Evolutionary conservation across 2,797 vertebrate species (phyloP), one percentile per base, ranked within the genome.

Genomic region (Rhabdomys pumilio): DNA sequence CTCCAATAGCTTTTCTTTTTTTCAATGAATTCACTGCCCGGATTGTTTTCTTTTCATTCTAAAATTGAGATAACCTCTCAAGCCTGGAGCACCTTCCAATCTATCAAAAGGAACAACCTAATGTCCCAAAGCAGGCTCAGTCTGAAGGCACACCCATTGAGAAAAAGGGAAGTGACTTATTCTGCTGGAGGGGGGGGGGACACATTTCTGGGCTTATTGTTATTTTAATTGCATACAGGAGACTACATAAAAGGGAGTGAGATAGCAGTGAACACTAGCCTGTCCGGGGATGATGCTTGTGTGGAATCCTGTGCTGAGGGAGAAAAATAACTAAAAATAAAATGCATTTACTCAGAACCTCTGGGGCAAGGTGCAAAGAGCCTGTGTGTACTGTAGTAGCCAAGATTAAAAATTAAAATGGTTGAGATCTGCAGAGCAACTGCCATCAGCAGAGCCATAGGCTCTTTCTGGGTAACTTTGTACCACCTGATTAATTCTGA

Each of bases 261-360:
- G 50, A 47, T 12, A 53, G 14, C 44, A 95, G 29, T 26, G 92
- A 79, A 10, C 31, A 13, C 22, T 59, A 67, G 63, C 22, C 55
- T 50, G 85, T 44, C 72, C 34, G 17, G 53, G 69, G 24, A 85
- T 93, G 85, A 44, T 65, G 92, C 38, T 2, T 92, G 83, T 96
- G 89, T 95, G 61, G 73, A 96, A 92, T 14, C 75, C 75, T 84
- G 19, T 85, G 24, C 94, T 83, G 83, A 92, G 61, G 96, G 31
- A 93, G 81, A 83, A 96, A 86, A 91, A 76, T 8, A 34, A 89
- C 85, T 91, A 97, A 97, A 97, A 97, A 96, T 96, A 93, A 96
- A 96, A 96, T 84, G 13, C 76, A 94, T 91, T 97, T 96, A 55
- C 83, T 93, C 24, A 59, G 88, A 95, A 84, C 92, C 85, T 97